Evolutionary conservation across 2,888 invertebrate genomes (phyloP).

Genomic region (Timema cristinae): DNA sequence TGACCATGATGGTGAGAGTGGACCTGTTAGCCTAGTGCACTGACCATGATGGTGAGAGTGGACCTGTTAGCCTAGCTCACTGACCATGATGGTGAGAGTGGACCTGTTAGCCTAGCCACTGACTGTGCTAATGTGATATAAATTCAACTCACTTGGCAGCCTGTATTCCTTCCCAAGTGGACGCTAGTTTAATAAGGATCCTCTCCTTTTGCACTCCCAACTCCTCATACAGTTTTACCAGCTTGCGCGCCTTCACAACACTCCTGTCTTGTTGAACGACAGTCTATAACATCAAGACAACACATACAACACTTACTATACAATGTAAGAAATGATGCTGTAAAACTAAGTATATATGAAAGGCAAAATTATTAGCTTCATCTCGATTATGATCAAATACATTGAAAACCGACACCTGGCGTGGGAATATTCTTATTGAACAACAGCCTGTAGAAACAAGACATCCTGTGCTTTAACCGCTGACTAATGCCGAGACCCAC

Average conservation of each 20-base stretch:
- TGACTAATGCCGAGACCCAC: conserved; percentile 43
- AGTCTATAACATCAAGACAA: conserved; percentile 53
- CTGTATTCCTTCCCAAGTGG: conserved; percentile 99
- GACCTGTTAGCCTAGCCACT: too few relatives aligned
- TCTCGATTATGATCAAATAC: background rate
- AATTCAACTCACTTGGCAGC: conserved; percentile 74
- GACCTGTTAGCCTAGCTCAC: too few relatives aligned
- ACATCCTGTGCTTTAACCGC: background rate
- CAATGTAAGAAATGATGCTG: too few relatives aligned
- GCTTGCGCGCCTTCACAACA: conserved; percentile 79
- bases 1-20: too few relatives aligned
- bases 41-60: too few relatives aligned
- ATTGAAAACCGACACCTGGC: background rate
- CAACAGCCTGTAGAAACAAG: background rate
- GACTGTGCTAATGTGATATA: conserved; percentile 12
- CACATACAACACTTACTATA: too few relatives aligned
- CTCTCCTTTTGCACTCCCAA: conserved; percentile 87
- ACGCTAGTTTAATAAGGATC: conserved; percentile 94
- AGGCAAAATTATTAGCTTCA: background rate
- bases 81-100: too few relatives aligned
- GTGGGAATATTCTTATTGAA: background rate
- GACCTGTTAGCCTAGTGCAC: too few relatives aligned
- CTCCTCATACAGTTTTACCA: conserved; percentile 87
- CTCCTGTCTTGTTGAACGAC: conserved; percentile 92
- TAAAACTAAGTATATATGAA: too few relatives aligned